Evolutionary conservation across 2,888 invertebrate genomes (phyloP), one percentile per base, ranked within the genome.

Genomic region (Ormyrus pomaceus): DNA sequence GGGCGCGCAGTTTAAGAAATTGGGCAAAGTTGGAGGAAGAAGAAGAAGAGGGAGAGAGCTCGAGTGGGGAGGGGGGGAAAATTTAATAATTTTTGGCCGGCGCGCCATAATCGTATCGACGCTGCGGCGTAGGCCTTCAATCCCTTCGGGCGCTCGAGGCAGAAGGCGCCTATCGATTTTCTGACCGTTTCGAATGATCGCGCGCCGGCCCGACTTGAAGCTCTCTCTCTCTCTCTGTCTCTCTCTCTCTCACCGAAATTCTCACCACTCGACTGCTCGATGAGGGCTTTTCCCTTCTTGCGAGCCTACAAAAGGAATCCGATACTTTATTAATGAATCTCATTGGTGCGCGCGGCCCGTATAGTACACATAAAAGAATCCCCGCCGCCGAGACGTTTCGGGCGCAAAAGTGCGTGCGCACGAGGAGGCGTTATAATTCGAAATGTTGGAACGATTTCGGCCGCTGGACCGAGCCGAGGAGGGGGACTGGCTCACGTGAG

Each of bases 391-490:
- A 82, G 77, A 77, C 70, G 79, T 79, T 79, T 82, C 74, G 56
- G 56, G 56, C 10, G 34, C 48, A 82, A 78, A 77, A 70, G 76
- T 77, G 80, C 74, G 83, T 84, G 84, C 85, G 84, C 85, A 85
- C 83, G 85, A 77, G 82, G 85, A 77, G 82, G 84, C 84, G 86
- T 88, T 87, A 19, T 19, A 87, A 88, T 88, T 88, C 84, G 84
- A 84, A 86, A 86, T 84, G 86, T 85, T 85, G 86, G 86, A 86
- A 87, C 87, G 86, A 87, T 87, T 86, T 86, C 19, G 19, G 19
- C 19, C 19, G 19, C 19, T 19, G 19, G 19, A 19, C 19, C 19
- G 19, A 19, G 19, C 13, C 9, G 50, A 70, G 72, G 82, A 83
- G 83, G 85, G 19, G 19, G 2, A 2, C 2, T 2, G 19, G 19